phyloP scores from a whole-genome alignment of 1,140 invertebrate species.

The Aphelenchoides avenae region DNA sequence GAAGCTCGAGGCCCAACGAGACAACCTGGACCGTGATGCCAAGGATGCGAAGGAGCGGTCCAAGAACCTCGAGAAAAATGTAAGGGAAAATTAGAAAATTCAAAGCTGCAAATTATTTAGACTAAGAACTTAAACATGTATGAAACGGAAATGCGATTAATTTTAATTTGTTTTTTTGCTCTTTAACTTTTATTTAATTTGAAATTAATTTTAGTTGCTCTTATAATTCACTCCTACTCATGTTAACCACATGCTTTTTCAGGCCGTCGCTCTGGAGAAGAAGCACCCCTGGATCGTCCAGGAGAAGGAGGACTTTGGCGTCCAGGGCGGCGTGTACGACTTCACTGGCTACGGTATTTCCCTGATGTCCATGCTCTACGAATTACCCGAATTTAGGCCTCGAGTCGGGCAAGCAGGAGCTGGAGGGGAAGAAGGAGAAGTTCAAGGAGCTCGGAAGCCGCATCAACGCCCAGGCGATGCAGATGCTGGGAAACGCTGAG shows the following conservation, averaged over 20 bases:
- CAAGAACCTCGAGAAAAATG: slow-evolving; percentile 11
- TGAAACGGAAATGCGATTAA: too few relatives aligned
- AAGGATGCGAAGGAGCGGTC: slow-evolving; percentile 19
- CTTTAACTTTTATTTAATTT: neutral
- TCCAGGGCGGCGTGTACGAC: slow-evolving; percentile 39
- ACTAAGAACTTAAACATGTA: too few relatives aligned
- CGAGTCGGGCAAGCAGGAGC: slow-evolving; percentile 30
- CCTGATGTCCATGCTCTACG: too few relatives aligned
- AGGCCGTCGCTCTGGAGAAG: slow-evolving; percentile 25
- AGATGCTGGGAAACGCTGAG: slow-evolving; percentile 27
- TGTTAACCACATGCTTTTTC: neutral
- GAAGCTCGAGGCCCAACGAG: slow-evolving; percentile 25
- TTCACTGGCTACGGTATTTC: slow-evolving; percentile 29
- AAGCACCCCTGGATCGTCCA: slow-evolving; percentile 37
- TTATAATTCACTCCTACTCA: neutral
- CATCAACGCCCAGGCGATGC: slow-evolving; percentile 44
- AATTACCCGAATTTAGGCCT: too few relatives aligned
- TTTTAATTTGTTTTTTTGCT: neutral
- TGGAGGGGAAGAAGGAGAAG: slow-evolving; percentile 21
- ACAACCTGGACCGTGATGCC: slow-evolving; percentile 9
- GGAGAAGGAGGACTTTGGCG: slow-evolving; percentile 45
- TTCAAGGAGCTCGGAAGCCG: slow-evolving; percentile 23
- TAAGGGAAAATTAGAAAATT: too few relatives aligned
- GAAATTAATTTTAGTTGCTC: neutral
- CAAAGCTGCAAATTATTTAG: too few relatives aligned